Evolutionary conservation across 2,797 vertebrate species (phyloP), one percentile per base, ranked within the genome.

Genomic region (Gobio occitaniae): DNA sequence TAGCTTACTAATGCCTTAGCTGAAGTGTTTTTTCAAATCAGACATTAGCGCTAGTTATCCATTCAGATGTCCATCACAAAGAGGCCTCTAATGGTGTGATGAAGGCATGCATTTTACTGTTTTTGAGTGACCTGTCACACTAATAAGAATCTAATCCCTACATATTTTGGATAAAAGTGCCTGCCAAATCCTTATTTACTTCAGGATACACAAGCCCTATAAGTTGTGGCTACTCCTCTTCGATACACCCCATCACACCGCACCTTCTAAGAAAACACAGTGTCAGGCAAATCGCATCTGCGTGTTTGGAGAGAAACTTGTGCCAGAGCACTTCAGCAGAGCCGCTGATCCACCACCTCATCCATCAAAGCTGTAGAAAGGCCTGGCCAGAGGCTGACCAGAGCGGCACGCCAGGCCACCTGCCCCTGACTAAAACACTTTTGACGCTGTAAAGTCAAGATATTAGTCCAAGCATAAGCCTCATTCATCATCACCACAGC

Each of bases 401-500:
- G 72, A 69, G 72, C 36, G n/a, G 78, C 76, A 61, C 56, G 80
- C 80, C 83, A 75, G 29, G 82, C 66, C 41, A 38, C 50, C 68
- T 70, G 80, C 69, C 54, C 25, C 80, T 84, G 69, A 80, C 77
- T 84, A 68, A 82, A 87, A 85, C 68, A 82, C 77, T 88, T 86
- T 68, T 88, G 88, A 90, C 65, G 48, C 78, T 47, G 76, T 56
- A 69, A 83, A 81, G 78, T 87, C 71, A 78, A 78, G 38, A 86
- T 88, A 84, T 89, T 88, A 86, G 84, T 88, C 90, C 85, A 29
- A 92, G 86, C 63, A 82, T 77, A 83, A 91, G 89, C 78, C 77
- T 69, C 88, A 93, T 91, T 89, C 90, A 88, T 91, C 86, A 90
- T 90, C 78, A 84, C 87, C 83, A 80, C 88, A 87, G 69, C 72